Conservation (phyloP, 35 echinoderm and acorn worm genomes). For the Ptychodera flava region DNA sequence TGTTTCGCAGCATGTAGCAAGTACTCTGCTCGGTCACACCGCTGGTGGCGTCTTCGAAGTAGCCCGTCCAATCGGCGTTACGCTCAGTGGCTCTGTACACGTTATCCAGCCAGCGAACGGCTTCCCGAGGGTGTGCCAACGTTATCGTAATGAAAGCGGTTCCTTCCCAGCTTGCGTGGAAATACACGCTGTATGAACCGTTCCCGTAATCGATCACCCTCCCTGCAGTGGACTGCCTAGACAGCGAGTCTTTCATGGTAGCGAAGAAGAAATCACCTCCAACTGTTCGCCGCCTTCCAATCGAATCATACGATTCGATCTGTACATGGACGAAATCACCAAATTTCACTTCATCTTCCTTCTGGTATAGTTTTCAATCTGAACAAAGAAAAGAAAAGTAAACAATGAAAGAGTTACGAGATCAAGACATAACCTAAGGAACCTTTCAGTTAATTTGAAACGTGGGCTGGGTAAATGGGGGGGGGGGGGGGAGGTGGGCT, state of each 20-base stretch:
- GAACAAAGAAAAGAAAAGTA: too few species aligned
- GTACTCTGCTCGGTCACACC: not conserved
- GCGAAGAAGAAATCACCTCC: constrained; percentile 33
- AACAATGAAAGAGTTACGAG: too few species aligned
- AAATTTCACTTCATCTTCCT: not conserved
- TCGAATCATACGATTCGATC: constrained; percentile 14
- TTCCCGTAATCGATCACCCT: constrained; percentile 40
- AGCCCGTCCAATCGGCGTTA: not conserved
- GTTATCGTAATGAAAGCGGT: constrained; percentile 19
- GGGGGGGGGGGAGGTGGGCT: too few species aligned
- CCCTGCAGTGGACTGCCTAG: constrained; percentile 25
- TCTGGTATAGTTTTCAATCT: too few species aligned
- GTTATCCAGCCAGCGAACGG: constrained; percentile 5
- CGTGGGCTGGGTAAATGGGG: too few species aligned
- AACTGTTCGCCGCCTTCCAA: constrained; percentile 18
- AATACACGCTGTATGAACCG: constrained; percentile 53
- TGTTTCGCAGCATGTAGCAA: not conserved
- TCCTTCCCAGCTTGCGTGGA: constrained; percentile 38
- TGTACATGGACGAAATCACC: not conserved
- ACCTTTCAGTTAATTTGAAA: too few species aligned
- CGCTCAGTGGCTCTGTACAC: not conserved
- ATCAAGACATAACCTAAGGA: too few species aligned
- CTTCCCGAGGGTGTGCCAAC: constrained; percentile 28
- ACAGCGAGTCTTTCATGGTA: not conserved
- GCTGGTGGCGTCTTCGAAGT: not conserved